Conservation (phyloP, 2,113 vertebrate species). For the Sus scrofa region DNA sequence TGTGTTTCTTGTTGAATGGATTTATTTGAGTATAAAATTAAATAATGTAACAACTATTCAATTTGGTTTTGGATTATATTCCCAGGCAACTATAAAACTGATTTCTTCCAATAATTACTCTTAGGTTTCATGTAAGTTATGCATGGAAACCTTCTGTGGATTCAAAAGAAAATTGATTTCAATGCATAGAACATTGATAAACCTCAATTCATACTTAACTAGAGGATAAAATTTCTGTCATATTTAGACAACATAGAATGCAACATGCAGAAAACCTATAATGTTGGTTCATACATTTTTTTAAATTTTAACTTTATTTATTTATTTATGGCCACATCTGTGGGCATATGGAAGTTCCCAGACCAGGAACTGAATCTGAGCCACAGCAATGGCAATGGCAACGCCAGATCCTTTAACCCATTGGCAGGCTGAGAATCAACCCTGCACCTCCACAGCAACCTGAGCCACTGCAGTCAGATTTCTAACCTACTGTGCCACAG, state of each 20-base stretch:
- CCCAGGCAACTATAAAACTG: background rate
- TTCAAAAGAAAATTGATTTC: constrained; percentile 54
- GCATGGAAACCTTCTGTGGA: background rate
- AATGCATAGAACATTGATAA: constrained; percentile 37
- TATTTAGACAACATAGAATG: background rate
- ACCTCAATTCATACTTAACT: background rate
- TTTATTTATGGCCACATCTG: too few species aligned
- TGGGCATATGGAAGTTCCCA: too few species aligned
- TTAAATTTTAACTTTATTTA: too few species aligned
- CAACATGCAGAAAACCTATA: background rate
- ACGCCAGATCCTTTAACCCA: too few species aligned
- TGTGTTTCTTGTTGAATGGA: background rate
- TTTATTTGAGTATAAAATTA: constrained; percentile 59
- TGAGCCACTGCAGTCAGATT: too few species aligned
- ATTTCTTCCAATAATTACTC: constrained; percentile 25
- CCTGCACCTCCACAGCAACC: too few species aligned
- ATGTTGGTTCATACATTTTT: background rate
- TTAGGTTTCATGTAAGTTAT: constrained; percentile 53
- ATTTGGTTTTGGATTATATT: constrained; percentile 18
- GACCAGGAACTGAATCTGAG: too few species aligned
- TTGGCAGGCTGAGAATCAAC: too few species aligned
- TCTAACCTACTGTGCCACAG: too few species aligned
- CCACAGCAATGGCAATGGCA: too few species aligned
- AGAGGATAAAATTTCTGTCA: background rate
- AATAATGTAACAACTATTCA: constrained; percentile 52